Percentiles rank a stretch among this genome's conserved stretches.
phyloP scores from a whole-genome alignment of 2,888 invertebrate species.

The Heliconius erato region DNA sequence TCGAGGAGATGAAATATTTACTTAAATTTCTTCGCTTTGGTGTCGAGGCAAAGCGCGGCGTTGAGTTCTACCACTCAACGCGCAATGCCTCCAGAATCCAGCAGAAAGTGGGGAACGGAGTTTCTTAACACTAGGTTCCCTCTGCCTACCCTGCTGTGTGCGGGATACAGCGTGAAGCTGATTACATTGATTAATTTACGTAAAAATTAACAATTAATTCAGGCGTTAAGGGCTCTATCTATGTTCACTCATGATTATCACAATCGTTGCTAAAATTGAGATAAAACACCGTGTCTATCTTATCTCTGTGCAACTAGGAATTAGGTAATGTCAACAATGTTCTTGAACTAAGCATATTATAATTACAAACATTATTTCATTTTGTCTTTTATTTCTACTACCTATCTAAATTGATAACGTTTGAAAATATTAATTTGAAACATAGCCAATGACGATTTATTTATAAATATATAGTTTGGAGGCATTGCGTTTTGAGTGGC shows the following conservation, averaged over 20 bases:
- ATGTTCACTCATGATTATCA: constrained; percentile 11
- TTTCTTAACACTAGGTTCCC: no score
- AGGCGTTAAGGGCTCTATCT: neutral
- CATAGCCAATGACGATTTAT: neutral
- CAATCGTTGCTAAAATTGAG: constrained; percentile 24
- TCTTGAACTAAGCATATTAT: constrained; percentile 18
- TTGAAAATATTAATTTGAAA: neutral
- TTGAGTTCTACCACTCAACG: no score
- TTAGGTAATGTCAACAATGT: constrained; percentile 38
- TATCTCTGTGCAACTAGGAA: constrained; percentile 40
- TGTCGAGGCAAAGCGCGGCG: no score
- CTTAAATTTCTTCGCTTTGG: no score
- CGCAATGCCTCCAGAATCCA: no score
- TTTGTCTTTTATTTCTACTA: neutral
- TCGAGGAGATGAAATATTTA: no score
- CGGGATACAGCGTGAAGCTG: no score
- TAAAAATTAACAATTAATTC: constrained; percentile 9
- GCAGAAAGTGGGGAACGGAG: no score
- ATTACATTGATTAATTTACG: neutral
- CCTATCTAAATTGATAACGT: neutral
- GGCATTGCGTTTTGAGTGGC: no score
- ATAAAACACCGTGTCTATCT: constrained; percentile 42
- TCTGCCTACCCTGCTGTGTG: no score
- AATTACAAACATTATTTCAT: constrained; percentile 14
- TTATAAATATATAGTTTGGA: no score